These are phyloP conservation scores for Temnothorax curvispinosus DNA, from an alignment of 1,140 invertebrate genomes.

Conservation along the genomic window DNA sequence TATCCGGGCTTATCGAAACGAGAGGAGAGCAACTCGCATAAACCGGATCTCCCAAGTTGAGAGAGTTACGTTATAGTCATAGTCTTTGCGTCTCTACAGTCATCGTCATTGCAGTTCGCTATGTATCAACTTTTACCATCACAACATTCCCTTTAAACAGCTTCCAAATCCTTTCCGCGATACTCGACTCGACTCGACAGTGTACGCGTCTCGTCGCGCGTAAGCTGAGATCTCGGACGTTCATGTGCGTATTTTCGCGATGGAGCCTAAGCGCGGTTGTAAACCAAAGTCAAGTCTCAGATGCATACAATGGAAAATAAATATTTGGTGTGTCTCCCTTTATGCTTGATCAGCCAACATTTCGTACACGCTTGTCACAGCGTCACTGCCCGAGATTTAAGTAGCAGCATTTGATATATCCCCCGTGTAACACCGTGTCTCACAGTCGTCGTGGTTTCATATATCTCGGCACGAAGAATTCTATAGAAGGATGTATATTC, in stretches of 20 bases:
- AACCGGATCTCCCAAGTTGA: background rate
- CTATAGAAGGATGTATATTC: conserved; percentile 54
- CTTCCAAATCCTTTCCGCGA: conserved; percentile 18
- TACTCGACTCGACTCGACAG: background rate
- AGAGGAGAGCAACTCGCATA: background rate
- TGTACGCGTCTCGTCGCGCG: background rate
- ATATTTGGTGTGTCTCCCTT: conserved; percentile 53
- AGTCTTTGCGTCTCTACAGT: background rate
- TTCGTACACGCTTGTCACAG: conserved; percentile 65
- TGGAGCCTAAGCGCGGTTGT: conserved; percentile 50
- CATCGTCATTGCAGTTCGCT: background rate
- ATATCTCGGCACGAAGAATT: conserved; percentile 41
- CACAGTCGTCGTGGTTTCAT: conserved; percentile 31
- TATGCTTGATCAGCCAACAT: conserved; percentile 52
- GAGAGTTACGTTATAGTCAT: background rate
- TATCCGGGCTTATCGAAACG: background rate
- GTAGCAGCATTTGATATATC: conserved; percentile 56
- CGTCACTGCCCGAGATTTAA: conserved; percentile 72
- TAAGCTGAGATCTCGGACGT: conserved; percentile 11
- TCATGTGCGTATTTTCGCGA: conserved; percentile 25
- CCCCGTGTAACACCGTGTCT: conserved; percentile 3
- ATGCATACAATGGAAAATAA: conserved; percentile 52
- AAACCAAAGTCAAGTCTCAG: conserved; percentile 31
- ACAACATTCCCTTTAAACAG: conserved; percentile 1
- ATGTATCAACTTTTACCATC: background rate